Conservation (phyloP, 2,113 vertebrate species). For the Trematocara macrostoma region DNA sequence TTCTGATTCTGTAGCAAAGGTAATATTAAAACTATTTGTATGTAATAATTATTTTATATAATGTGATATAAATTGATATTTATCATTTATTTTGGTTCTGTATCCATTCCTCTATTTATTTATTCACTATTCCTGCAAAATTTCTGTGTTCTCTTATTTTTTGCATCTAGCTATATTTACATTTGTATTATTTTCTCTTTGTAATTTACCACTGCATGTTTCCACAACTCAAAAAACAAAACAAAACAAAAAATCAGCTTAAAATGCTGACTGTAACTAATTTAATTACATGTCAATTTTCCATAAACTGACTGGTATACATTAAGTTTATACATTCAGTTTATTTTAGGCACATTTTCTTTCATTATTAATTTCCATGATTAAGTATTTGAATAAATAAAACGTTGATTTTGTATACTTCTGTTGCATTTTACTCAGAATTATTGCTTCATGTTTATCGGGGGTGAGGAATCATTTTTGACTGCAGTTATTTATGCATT, state of each 20-base stretch:
- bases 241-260: background rate
- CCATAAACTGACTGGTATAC: background rate
- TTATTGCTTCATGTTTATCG: background rate
- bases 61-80: background rate
- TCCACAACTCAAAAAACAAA: background rate
- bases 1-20: background rate
- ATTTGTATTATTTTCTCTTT: background rate
- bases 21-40: background rate
- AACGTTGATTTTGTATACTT: background rate
- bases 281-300: background rate
- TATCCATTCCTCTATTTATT: background rate
- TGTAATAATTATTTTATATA: background rate
- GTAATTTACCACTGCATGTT: background rate
- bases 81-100: background rate
- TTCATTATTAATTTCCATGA: background rate
- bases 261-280: background rate
- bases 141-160: background rate
- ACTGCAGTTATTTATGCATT: background rate
- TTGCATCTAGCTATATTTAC: background rate
- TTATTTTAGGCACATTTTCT: background rate
- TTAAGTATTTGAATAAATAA: background rate
- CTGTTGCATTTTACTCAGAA: background rate
- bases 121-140: background rate
- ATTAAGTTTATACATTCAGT: background rate
- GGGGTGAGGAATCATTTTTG: background rate